phyloP scores from a whole-genome alignment of 2,797 vertebrate species.

The Danionella dracula region DNA sequence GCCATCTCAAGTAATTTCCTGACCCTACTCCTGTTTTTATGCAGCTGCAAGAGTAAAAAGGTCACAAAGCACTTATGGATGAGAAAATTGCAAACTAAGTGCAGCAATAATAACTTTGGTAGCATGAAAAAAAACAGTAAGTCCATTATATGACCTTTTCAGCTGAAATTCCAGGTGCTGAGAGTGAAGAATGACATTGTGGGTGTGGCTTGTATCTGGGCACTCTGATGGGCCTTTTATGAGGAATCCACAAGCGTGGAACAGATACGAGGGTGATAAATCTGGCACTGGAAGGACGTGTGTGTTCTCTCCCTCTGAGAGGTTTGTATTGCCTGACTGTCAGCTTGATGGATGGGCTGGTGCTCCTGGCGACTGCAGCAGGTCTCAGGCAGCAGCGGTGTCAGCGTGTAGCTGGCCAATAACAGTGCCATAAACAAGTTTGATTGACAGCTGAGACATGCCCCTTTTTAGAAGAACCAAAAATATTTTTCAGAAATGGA shows the following conservation, averaged over 20 bases:
- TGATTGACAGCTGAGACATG: conserved; percentile 23
- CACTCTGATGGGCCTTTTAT: conserved; percentile 20
- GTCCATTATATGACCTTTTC: conserved; percentile 7
- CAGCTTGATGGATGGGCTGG: conserved; percentile 30
- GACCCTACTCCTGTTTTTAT: neutral
- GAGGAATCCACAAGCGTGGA: conserved; percentile 19
- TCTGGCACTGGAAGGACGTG: conserved; percentile 20
- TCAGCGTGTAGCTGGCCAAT: conserved; percentile 36
- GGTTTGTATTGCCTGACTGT: conserved; percentile 34
- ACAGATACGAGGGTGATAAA: conserved; percentile 29
- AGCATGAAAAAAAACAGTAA: neutral
- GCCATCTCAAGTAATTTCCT: neutral
- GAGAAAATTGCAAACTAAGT: neutral
- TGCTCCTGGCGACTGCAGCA: conserved; percentile 2
- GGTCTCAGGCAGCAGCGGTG: conserved; percentile 22
- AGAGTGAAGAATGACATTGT: conserved; percentile 10
- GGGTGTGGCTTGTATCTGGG: conserved; percentile 7
- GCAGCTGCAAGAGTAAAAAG: neutral
- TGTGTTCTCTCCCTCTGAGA: conserved; percentile 31
- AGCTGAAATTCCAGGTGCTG: neutral
- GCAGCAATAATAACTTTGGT: neutral
- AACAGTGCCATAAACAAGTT: conserved; percentile 31
- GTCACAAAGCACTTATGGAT: neutral
- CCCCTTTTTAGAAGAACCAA: conserved; percentile 3
- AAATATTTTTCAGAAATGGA: no score